A percentile compares a stretch with the other conserved stretches of the same genome.
Conservation (phyloP, 1,140 invertebrate genomes). For the Zaprionus vittiger region DNA sequence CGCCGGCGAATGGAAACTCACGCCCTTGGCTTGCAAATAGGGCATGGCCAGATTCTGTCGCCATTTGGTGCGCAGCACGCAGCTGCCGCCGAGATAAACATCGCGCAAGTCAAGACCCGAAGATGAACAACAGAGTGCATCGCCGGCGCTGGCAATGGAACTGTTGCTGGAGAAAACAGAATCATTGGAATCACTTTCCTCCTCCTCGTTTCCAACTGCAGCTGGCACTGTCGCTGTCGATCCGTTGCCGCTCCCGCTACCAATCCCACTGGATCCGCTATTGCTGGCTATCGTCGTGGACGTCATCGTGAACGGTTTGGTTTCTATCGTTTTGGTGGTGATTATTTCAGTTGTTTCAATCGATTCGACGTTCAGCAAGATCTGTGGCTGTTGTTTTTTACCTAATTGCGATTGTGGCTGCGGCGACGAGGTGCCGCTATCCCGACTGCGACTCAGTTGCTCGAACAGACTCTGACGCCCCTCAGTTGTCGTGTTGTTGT, state of each 20-base stretch:
- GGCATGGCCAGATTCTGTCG: conserved; percentile 96
- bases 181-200: conserved; percentile 83
- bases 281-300: neutral
- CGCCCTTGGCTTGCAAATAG: conserved; percentile 93
- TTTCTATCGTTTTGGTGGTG: conserved; percentile 76
- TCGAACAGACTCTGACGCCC: conserved; percentile 65
- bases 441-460: conserved; percentile 69
- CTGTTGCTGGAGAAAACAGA: conserved; percentile 83
- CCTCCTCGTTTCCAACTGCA: conserved; percentile 53
- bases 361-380: conserved; percentile 76
- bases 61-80: conserved; percentile 98
- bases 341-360: conserved; percentile 83
- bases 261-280: neutral
- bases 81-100: conserved; percentile 93
- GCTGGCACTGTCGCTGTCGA: neutral
- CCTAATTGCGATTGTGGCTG: conserved; percentile 67
- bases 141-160: conserved; percentile 73
- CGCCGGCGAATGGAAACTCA: conserved; percentile 88
- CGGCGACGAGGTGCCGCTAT: conserved; percentile 83
- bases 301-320: conserved; percentile 45
- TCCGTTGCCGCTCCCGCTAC: neutral
- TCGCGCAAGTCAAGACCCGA: conserved; percentile 69
- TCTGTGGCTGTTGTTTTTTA: conserved; percentile 67
- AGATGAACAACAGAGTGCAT: conserved; percentile 54
- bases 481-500: conserved; percentile 17